Percentiles rank a stretch among this genome's conserved stretches.
phyloP scores from a whole-genome alignment of 2,888 invertebrate genomes.

The Baronia brevicornis region DNA sequence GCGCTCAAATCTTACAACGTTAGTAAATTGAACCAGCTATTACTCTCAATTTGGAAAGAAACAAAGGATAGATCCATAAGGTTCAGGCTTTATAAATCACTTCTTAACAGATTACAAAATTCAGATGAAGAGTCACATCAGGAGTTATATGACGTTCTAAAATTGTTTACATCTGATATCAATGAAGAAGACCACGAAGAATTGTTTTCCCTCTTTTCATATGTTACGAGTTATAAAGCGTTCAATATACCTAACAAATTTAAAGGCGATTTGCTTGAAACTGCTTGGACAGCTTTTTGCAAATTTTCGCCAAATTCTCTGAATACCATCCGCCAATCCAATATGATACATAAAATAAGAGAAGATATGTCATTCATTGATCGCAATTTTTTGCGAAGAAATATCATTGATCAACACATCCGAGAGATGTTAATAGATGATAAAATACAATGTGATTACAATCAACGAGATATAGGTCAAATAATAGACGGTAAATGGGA shows the following conservation, averaged over 20 bases:
- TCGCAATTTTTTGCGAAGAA: constrained; percentile 22
- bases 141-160: constrained; percentile 33
- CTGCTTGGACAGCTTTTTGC: constrained; percentile 32
- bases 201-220: constrained; percentile 28
- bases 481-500: constrained; percentile 30
- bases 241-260: constrained; percentile 27
- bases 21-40: constrained; percentile 29
- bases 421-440: constrained; percentile 22
- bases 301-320: constrained; percentile 27
- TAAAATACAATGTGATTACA: constrained; percentile 13
- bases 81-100: constrained; percentile 31
- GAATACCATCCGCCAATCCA: constrained; percentile 24
- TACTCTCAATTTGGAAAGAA: constrained; percentile 33
- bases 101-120: constrained; percentile 27
- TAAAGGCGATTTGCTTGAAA: constrained; percentile 25
- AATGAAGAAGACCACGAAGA: constrained; percentile 37
- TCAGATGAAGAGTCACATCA: constrained; percentile 20
- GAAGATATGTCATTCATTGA: constrained; percentile 24
- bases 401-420: constrained; percentile 33
- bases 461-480: constrained; percentile 9
- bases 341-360: constrained; percentile 25
- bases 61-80: constrained; percentile 40
- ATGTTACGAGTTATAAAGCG: no score
- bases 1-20: constrained; percentile 37
- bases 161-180: constrained; percentile 30